Evolutionary conservation across 23 tunicate genomes (phyloP).

Genomic region (Trididemnum nubilum): DNA sequence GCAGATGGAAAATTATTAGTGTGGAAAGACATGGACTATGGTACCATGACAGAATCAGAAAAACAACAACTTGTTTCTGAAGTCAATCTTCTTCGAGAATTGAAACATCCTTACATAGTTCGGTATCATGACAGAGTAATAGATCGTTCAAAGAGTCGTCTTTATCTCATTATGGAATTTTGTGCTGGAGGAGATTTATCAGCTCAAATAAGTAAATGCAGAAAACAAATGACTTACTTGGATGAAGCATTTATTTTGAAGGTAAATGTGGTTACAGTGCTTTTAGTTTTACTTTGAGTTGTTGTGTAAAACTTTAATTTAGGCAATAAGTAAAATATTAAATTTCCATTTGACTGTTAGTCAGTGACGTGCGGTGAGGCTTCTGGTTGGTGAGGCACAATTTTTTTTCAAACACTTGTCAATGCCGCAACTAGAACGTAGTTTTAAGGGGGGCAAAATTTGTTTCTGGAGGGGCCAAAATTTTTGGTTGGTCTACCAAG

Average conservation of each 20-base stretch:
- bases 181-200: slow-evolving; percentile 96
- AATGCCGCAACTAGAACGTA: too few relatives aligned
- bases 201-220: slow-evolving; percentile 55
- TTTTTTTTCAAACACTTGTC: too few relatives aligned
- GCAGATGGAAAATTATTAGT: slow-evolving; percentile 75
- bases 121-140: slow-evolving; percentile 93
- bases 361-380: too few relatives aligned
- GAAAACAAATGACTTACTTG: slow-evolving; percentile 68
- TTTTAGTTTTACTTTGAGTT: neutral
- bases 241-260: slow-evolving; percentile 76
- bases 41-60: slow-evolving; percentile 92
- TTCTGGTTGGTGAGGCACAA: too few relatives aligned
- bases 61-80: slow-evolving; percentile 94
- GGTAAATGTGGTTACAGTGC: slow-evolving; percentile 39
- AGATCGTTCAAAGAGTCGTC: slow-evolving; percentile 83
- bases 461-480: too few relatives aligned
- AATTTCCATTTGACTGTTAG: too few relatives aligned
- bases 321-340: too few relatives aligned
- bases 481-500: too few relatives aligned
- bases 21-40: slow-evolving; percentile 99
- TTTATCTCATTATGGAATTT: slow-evolving; percentile 98
- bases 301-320: too few relatives aligned
- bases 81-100: slow-evolving; percentile 88
- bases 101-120: slow-evolving; percentile 90
- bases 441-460: too few relatives aligned